Percentiles rank a stretch among this genome's conserved stretches.
Conservation (phyloP, 1,140 invertebrate species). For the Tetranychus urticae region DNA sequence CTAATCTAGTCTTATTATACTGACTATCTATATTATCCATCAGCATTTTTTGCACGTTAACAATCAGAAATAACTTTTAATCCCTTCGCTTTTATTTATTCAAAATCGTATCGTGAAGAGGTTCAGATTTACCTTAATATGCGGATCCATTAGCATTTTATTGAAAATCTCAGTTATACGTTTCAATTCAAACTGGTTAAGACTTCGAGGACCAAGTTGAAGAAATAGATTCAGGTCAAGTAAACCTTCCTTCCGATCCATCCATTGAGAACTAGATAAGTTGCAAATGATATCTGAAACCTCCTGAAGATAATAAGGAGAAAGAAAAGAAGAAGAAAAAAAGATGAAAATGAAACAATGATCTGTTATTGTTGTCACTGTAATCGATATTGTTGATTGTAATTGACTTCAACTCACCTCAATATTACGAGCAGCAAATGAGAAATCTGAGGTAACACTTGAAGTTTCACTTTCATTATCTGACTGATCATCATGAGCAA, state of each 20-base stretch:
- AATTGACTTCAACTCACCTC: conserved; percentile 21
- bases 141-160: conserved; percentile 91
- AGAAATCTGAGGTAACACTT: conserved; percentile 74
- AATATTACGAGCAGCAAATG: conserved; percentile 38
- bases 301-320: conserved; percentile 29
- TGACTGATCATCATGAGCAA: conserved; percentile 38
- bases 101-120: too few relatives aligned
- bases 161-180: conserved; percentile 70
- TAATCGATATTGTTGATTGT: neutral
- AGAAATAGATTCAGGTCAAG: conserved; percentile 50
- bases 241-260: conserved; percentile 72
- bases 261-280: conserved; percentile 66
- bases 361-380: neutral
- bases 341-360: neutral
- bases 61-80: too few relatives aligned
- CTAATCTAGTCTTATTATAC: too few relatives aligned
- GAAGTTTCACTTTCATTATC: conserved; percentile 72
- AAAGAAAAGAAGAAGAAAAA: conserved; percentile 3
- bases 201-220: conserved; percentile 33
- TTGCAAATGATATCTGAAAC: conserved; percentile 66
- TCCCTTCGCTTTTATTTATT: too few relatives aligned
- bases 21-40: too few relatives aligned
- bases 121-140: conserved; percentile 42
- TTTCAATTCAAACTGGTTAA: conserved; percentile 43
- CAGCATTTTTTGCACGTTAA: too few relatives aligned